Evolutionary conservation across 2,113 vertebrate genomes (phyloP).

Genomic region (Phylloscopus trochiloides): DNA sequence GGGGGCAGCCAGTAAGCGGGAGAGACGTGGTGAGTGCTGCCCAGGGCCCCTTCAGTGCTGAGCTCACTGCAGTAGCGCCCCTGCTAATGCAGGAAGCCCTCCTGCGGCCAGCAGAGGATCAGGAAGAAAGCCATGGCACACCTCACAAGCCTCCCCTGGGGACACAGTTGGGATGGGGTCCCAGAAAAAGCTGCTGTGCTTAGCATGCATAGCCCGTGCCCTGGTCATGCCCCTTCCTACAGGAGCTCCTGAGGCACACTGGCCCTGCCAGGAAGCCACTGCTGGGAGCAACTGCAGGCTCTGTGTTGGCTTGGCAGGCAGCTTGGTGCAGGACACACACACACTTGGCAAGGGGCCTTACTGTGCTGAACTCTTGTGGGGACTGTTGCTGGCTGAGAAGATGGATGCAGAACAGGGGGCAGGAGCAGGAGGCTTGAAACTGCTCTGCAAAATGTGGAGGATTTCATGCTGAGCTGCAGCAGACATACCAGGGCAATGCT

Average conservation of each 20-base stretch:
- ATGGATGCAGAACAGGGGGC: neutral
- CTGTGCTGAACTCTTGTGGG: neutral
- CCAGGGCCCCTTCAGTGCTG: accelerated
- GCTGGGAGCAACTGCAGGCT: neutral
- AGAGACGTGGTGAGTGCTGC: accelerated
- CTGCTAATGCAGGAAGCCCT: neutral
- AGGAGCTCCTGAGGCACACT: neutral
- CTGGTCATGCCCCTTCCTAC: neutral
- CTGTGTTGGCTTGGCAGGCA: neutral
- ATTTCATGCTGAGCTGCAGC: neutral
- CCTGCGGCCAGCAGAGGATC: neutral
- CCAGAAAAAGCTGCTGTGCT: neutral
- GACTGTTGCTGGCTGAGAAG: neutral
- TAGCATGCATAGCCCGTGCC: neutral
- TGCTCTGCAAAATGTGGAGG: neutral
- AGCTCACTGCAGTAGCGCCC: neutral
- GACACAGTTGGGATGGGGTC: neutral
- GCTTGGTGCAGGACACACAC: no score
- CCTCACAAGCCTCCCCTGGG: neutral
- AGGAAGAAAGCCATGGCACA: neutral
- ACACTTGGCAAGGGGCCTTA: neutral
- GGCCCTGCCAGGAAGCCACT: neutral
- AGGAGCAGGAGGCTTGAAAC: neutral
- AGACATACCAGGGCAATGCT: accelerated
- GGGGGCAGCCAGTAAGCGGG: accelerated